Base-by-base conservation (phyloP, 2,113 vertebrate genomes). In the Glaucidium brasilianum region DNA sequence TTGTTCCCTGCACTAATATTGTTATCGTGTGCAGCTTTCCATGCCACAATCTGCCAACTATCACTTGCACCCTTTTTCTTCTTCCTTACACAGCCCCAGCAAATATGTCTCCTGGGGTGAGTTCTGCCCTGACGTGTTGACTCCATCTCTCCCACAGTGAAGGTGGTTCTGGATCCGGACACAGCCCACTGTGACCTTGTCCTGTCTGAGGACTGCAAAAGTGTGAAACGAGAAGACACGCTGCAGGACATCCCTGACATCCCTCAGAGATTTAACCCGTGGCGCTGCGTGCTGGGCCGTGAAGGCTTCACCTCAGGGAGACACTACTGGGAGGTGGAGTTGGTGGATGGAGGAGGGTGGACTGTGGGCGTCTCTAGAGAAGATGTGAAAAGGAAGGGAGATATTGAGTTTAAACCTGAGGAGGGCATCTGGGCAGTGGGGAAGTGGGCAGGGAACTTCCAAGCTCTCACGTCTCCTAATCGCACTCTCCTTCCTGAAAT, bases 381-480 rank as follows among this genome's bases (percentile, higher is more conserved):
- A 68, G 29, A 87, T 11, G 72, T 77, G 58, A 80, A 41, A 34
- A 95, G 85, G 49, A 91, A 91, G 11, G 49, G 60, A 2, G 8
- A 55, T 27, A 59, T 29, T 16, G 49, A 80, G 52, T 80, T 87
- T 15, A 73, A 89, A 22, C 59, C 68, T 0, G 92, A 91, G 34
- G 60, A 93, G 63, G 87, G 92, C 53, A 91, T 75, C 43, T 93
- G 92, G 76, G 63, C 67, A 15, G 67, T 79, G 90, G 72, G 73
- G 22, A 12, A 68, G 16, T 80, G 71, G 88, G 56, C 37, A 86
- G 25, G 39, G 11, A 32, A 22, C 2, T 89, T 80, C 32, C 39
- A 73, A n/a, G 49, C 76, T 41, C 49, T 76, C 53, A 73, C 63
- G 0, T 93, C 35, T 45, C 73, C 85, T 10, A 3, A 8, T n/a